Evolutionary conservation across 2,797 vertebrate species (phyloP), one percentile per base, ranked within the genome.

Genomic region (Coregonus sp.): DNA sequence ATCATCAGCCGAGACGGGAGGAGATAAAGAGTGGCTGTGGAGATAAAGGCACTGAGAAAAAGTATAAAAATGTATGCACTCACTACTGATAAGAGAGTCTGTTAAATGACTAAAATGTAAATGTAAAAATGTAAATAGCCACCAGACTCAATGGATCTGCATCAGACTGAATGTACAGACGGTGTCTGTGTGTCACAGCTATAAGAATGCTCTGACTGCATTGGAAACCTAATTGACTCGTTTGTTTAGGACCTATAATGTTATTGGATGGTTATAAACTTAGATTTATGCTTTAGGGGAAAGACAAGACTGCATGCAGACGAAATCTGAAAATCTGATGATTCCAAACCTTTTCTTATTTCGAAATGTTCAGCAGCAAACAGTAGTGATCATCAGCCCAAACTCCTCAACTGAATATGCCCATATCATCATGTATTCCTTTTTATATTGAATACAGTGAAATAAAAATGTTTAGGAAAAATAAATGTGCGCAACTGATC

Each of bases 1-100:
- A 12, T 18, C 47, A 25, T 65, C 63, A 29, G 11, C 20, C 63
- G 5, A 33, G 29, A 66, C 4, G 14, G 63, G 63, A 66, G 63
- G 63, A 66, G 63, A 66, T 66, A 16, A 66, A 66, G 63, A 66
- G 63, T 66, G 4, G 63, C 29, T 66, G 63, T 31, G 29, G 11
- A 66, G 63, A 66, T 16, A 16, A 66, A 66, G 29, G 29, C 63
- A 33, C 2, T 6, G 59, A 11, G 9, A 47, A 47, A 47, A 47
- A 47, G 40, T 11, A 0, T 2, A 11, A 11, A 72, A 81, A 89
- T 84, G 82, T 2, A 33, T 33, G 31, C 31, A 33, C 31, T 33
- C 31, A 33, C 31, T 33, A 3, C 31, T 33, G 31, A 33, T 33
- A 33, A 33, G 31, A 33, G 31, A 33, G 31, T 33, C 31, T 33